phyloP scores from a whole-genome alignment of 2,113 vertebrate species.

The Acanthisitta chloris region DNA sequence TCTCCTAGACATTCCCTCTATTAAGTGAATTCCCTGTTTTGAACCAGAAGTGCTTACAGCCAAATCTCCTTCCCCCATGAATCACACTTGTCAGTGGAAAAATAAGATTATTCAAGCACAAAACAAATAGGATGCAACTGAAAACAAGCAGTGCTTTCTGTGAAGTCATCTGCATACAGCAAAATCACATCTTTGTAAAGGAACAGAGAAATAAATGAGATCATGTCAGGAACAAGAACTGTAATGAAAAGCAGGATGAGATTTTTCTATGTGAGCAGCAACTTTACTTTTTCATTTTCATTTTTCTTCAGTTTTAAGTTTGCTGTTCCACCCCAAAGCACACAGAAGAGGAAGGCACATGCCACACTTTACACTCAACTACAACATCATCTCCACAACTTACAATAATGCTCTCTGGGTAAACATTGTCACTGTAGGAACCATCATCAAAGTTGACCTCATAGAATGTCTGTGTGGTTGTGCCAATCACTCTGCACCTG shows the following conservation, averaged over 20 bases:
- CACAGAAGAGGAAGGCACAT: neutral
- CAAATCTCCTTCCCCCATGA: neutral
- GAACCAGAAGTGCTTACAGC: neutral
- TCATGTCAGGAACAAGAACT: neutral
- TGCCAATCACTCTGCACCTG: slow-evolving; percentile 87
- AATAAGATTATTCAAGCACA: slow-evolving; percentile 38
- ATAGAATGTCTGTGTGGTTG: slow-evolving; percentile 86
- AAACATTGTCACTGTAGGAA: slow-evolving; percentile 94
- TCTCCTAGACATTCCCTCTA: neutral
- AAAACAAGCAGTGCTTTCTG: neutral
- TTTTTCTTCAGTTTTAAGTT: neutral
- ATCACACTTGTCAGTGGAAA: slow-evolving; percentile 28
- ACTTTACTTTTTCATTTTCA: neutral
- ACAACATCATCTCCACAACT: slow-evolving; percentile 5
- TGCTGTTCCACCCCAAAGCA: neutral
- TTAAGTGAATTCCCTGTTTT: neutral
- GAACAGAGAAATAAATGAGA: neutral
- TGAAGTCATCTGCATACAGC: neutral
- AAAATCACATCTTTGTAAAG: neutral
- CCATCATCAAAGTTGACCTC: slow-evolving; percentile 96
- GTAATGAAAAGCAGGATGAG: neutral
- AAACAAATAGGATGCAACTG: slow-evolving; percentile 19
- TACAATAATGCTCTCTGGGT: slow-evolving; percentile 91
- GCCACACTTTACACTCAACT: neutral
- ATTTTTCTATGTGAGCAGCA: neutral